Conservation (phyloP, 2,797 vertebrate genomes). For the Sebastes cheni region DNA sequence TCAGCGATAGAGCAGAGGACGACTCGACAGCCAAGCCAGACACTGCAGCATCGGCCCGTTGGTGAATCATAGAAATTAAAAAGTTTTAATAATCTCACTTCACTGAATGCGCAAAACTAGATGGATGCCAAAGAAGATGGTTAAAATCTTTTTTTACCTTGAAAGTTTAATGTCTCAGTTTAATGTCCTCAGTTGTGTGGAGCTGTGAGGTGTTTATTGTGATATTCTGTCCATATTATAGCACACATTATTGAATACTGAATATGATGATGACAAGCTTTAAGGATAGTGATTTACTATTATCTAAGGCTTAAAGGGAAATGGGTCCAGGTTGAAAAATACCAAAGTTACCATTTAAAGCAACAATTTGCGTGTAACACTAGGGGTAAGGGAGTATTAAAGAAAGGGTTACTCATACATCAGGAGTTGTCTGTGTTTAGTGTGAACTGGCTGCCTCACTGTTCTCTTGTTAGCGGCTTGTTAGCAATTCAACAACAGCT, state of each 20-base stretch:
- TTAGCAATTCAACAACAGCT: slow-evolving; percentile 37
- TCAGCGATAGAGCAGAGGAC: slow-evolving; percentile 27
- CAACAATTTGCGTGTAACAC: background rate
- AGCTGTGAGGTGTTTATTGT: background rate
- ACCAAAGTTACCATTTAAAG: background rate
- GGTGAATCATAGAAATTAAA: background rate
- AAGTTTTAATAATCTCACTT: slow-evolving; percentile 2
- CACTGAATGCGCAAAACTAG: background rate
- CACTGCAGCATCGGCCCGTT: slow-evolving; percentile 20
- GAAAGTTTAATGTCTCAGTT: background rate
- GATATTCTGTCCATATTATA: background rate
- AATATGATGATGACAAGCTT: background rate
- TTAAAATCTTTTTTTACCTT: background rate
- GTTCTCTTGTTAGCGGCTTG: slow-evolving; percentile 21
- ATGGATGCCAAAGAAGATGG: background rate
- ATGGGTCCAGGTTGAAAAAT: too few relatives aligned
- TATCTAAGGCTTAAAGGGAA: background rate
- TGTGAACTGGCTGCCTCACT: slow-evolving; percentile 12
- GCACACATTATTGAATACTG: background rate
- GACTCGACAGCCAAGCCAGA: background rate
- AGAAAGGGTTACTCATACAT: background rate
- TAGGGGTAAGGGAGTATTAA: background rate
- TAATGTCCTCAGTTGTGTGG: background rate
- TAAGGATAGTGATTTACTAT: background rate
- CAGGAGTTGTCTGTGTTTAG: slow-evolving; percentile 9